phyloP scores from a whole-genome alignment of 2,888 invertebrate genomes.

The Nipponacmea schrenckii region DNA sequence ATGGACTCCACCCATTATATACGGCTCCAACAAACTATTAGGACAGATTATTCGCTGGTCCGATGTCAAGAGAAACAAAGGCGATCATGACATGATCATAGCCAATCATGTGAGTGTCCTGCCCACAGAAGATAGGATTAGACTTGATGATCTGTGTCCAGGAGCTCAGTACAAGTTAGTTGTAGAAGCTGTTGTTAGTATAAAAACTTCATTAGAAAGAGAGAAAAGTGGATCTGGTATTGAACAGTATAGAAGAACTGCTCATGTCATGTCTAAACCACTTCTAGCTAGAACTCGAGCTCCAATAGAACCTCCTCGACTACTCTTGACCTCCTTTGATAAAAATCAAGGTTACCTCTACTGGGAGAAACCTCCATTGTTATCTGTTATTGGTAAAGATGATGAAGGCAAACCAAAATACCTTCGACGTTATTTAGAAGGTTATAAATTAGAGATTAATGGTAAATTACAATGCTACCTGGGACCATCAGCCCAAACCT shows the following conservation, averaged over 20 bases:
- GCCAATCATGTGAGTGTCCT: constrained; percentile 60
- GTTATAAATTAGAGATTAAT: constrained; percentile 65
- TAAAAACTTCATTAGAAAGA: constrained; percentile 62
- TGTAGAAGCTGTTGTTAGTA: constrained; percentile 67
- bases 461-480: constrained; percentile 64
- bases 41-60: constrained; percentile 66
- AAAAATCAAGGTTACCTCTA: constrained; percentile 61
- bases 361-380: constrained; percentile 67
- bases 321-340: constrained; percentile 61
- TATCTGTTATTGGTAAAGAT: constrained; percentile 56
- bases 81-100: constrained; percentile 50
- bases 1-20: constrained; percentile 65
- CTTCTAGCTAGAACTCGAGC: constrained; percentile 63
- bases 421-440: constrained; percentile 59
- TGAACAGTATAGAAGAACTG: constrained; percentile 62
- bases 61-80: constrained; percentile 49
- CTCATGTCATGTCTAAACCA: constrained; percentile 62
- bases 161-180: constrained; percentile 65
- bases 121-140: constrained; percentile 55
- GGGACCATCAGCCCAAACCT: constrained; percentile 62
- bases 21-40: constrained; percentile 64
- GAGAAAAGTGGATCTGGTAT: constrained; percentile 49
- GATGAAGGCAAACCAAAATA: constrained; percentile 41
- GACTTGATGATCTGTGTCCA: constrained; percentile 59
- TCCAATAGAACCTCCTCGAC: constrained; percentile 63